phyloP scores from a whole-genome alignment of 2,888 invertebrate species.

The Drosophila demipolita region DNA sequence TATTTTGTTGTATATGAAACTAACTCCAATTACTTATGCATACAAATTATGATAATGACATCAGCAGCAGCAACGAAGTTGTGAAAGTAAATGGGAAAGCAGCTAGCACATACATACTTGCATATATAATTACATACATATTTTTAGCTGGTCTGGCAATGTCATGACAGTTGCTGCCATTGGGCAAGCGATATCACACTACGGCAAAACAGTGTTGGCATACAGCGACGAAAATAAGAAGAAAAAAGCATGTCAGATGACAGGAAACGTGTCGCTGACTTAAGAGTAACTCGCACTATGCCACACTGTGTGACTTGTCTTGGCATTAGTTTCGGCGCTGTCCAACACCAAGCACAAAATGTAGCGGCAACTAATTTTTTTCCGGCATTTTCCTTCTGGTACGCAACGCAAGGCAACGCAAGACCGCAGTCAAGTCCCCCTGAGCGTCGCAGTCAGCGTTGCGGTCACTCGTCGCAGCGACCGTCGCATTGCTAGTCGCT shows the following conservation, averaged over 20 bases:
- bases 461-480: conserved; percentile 15
- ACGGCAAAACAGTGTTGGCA: conserved; percentile 52
- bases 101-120: conserved; percentile 7
- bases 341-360: conserved; percentile 43
- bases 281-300: conserved; percentile 10
- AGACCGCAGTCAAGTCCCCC: conserved; percentile 31
- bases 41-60: conserved; percentile 76
- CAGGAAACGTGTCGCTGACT: conserved; percentile 71
- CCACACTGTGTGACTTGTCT: conserved; percentile 49
- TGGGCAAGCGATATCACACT: conserved; percentile 33
- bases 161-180: conserved; percentile 55
- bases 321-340: conserved; percentile 67
- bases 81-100: conserved; percentile 69
- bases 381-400: conserved; percentile 69
- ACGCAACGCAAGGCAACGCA: conserved; percentile 55
- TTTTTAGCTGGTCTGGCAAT: conserved; percentile 40
- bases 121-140: not conserved
- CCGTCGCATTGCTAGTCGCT: conserved; percentile 45
- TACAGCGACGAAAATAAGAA: conserved; percentile 37
- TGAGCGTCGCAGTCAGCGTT: conserved; percentile 10
- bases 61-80: conserved; percentile 61
- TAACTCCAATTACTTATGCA: conserved; percentile 70
- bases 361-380: conserved; percentile 60
- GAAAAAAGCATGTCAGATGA: conserved; percentile 48
- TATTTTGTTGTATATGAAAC: conserved; percentile 29